A percentile compares a stretch with the other conserved stretches of the same genome.
Evolutionary conservation across 2,888 invertebrate species (phyloP).

Genomic region (Thymelicus acteon): DNA sequence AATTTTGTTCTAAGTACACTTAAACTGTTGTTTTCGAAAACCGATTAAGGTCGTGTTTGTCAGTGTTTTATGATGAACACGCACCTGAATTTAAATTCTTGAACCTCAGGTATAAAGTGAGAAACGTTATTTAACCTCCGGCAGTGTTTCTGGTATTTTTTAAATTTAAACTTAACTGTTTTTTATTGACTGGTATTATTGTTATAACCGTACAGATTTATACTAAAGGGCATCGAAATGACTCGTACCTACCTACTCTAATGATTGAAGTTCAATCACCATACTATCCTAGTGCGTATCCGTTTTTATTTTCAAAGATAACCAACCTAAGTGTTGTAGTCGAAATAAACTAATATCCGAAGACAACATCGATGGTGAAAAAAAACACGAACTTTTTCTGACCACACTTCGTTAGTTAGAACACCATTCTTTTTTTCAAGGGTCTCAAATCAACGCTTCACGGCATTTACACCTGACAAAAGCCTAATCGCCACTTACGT

Average conservation of each 20-base stretch:
- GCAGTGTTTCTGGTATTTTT: background rate
- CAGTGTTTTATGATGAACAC: background rate
- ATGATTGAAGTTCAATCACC: too few species aligned
- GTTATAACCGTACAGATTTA: too few species aligned
- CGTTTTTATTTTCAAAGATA: too few species aligned
- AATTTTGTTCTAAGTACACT: constrained; percentile 12
- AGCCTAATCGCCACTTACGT: constrained; percentile 49
- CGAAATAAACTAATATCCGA: background rate
- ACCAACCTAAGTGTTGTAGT: too few species aligned
- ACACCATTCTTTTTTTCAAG: constrained; percentile 22
- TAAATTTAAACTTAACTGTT: background rate
- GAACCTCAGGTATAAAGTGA: background rate
- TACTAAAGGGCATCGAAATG: too few species aligned
- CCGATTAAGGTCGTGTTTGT: constrained; percentile 6
- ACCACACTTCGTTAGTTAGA: constrained; percentile 17
- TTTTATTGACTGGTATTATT: background rate
- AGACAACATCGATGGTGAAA: background rate
- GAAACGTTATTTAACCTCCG: background rate
- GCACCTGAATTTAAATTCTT: background rate
- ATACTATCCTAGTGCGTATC: too few species aligned
- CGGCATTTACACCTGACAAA: constrained; percentile 49
- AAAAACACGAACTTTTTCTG: background rate
- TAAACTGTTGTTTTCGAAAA: constrained; percentile 10
- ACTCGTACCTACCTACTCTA: too few species aligned
- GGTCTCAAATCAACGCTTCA: constrained; percentile 34